Base-by-base conservation (phyloP, 2,797 vertebrate species). In the Tolypeutes matacus region DNA sequence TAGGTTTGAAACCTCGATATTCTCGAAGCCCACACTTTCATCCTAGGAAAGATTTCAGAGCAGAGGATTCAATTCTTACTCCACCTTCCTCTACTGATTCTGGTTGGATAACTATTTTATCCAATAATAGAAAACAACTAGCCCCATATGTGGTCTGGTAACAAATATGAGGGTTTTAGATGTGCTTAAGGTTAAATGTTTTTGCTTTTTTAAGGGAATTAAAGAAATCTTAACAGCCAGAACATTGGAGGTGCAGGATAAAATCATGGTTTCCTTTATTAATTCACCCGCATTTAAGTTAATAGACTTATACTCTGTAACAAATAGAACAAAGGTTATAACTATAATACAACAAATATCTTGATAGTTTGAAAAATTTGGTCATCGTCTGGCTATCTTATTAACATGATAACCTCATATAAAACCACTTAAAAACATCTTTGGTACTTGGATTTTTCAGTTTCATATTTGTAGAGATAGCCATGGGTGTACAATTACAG, bases 1-100 rank as follows among this genome's bases (percentile, higher is more conserved):
- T 96, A 95, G 97, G 93, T 96, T 94, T 97, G 97, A 97, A 97
- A 95, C 98, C 91, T 97, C n/a, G 7, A n/a, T 95, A 56, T 80
- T 93, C 84, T n/a, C 34, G 70, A 97, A 98, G 96, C 82, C 87
- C 92, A 93, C 91, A 72, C 58, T 98, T 97, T 96, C 95, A 86
- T 96, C 96, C 93, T 95, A 94, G 96, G 58, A 98, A 96, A 97
- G 90, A 95, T 92, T 96, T 96, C 87, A 97, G 96, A 98, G 94
- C 89, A 96, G 98, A 98, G 95, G 96, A 97, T 60, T 83, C 96
- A 90, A 87, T 97, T 96, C 93, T 97, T 86, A 82, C 14, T 67
- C 94, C 88, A 49, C 53, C 96, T 95, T 92, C 96, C 90, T 98
- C 97, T 97, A 87, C 81, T 96, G 97, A 97, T 95, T 95, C 96